Evolutionary conservation across 2,888 invertebrate genomes (phyloP), one percentile per base, ranked within the genome.

Genomic region (Scelioninae gen. 2): DNA sequence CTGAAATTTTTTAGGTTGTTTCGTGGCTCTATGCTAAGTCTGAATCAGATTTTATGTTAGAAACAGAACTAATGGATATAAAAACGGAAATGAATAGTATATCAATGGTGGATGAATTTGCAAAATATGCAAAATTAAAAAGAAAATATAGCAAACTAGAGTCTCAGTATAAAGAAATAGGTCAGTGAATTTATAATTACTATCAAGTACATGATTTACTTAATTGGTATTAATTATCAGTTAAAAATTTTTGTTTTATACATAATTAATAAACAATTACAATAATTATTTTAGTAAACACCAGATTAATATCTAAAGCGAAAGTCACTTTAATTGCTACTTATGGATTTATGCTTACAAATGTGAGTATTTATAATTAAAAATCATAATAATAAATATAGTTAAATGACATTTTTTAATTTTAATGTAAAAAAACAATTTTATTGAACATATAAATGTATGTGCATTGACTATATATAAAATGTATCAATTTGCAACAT

Each of bases 31-130:
- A 78, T 60, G 58, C 75, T 13, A 76, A 76, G 57, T 76, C 77
- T 18, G 78, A 76, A 11, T 43, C 75, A 2, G 81, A 83, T 13
- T 45, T 64, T 22, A 64, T 60, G 15, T 6, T 84, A n/a, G 78
- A 79, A n/a, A 71, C 64, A 4, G 80, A 83, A 35, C 60, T 85
- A 22, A 72, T 69, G 15, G 68, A 64, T 31, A 65, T 86, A 10
- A 84, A 82, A 74, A 77, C 78, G 28, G 81, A 86, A 78, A 84
- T 86, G 81, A 69, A 76, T 16, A 76, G 74, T 13, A 81, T 86
- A 63, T 85, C 85, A 7, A 84, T 86, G 77, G 82, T 85, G 0
- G 84, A 87, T 78, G 86, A 87, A 74, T 87, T 87, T 81, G 80
- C 87, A 7, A 87, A 82, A 63, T 84, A 85, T 74, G 85, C 86